Evolutionary conservation across 2,888 invertebrate genomes (phyloP), one percentile per base, ranked within the genome.

Genomic region (Prosopocoilus inquinatus): DNA sequence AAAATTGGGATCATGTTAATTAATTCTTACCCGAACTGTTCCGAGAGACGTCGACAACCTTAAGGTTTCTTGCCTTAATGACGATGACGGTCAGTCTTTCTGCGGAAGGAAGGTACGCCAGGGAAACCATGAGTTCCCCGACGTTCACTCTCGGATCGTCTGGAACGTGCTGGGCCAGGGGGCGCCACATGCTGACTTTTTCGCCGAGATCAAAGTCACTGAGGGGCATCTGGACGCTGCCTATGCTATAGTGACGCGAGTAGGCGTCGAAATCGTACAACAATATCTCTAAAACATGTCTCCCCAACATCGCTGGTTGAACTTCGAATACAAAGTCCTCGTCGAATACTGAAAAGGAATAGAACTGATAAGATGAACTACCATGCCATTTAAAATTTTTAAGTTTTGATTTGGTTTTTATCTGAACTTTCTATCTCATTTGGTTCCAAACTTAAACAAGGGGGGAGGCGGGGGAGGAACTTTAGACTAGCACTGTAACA

Each of bases 251-350:
- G 65, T 87, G 86, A 1, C 84, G 78, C 0, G 82, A 81, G 69
- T 83, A 85, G 2, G 85, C 84, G 69, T 87, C 86, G 59, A 84
- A 86, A 66, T 87, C 85, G 65, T 83, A 86, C 0, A 87, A 67
- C 3, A 86, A 71, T 48, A 87, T 77, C 71, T 87, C 86, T 55
- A 87, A 73, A 1, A 81, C 82, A 49, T 82, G 78, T 36, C 80
- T 78, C 5, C 77, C 75, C 50, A 85, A 72, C 1, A 79, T 75
- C 0, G 78, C 74, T 7, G 82, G 77, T n/a, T 75, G 73, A 33
- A 84, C 82, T 68, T 87, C 86, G 65, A 87, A 87, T 3, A 85
- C 82, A 62, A 87, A 87, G 64, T 86, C 84, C 67, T 87, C 87
- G 60, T 87, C 85, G 64, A 87, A 87, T 53, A 84, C 83, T 84